These are phyloP conservation scores for Dermatophagoides farinae DNA, from an alignment of 1,140 invertebrate species.

Conservation along the genomic window DNA sequence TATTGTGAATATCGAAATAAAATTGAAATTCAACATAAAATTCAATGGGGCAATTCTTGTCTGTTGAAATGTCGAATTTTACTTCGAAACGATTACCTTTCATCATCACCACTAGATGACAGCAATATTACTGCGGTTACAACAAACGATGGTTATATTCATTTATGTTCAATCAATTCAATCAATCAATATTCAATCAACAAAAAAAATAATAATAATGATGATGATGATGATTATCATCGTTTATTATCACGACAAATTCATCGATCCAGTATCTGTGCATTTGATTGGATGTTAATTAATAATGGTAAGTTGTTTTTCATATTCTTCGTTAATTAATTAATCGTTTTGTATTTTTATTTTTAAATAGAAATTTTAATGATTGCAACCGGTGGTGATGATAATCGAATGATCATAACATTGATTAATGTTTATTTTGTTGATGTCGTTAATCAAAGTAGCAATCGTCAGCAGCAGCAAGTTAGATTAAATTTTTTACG, in stretches of 20 bases:
- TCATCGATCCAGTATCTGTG: slow-evolving; percentile 16
- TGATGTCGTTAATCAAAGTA: too few relatives aligned
- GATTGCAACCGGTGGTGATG: slow-evolving; percentile 16
- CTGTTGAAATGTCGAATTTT: slow-evolving; percentile 3
- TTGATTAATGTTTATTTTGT: not conserved
- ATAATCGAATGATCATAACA: slow-evolving; percentile 8
- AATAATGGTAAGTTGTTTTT: slow-evolving; percentile 3
- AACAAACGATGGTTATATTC: slow-evolving; percentile 11
- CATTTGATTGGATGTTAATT: slow-evolving; percentile 10
- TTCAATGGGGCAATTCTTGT: slow-evolving; percentile 12
- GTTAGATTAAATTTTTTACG: too few relatives aligned
- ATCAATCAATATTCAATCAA: not conserved
- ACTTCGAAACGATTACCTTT: not conserved
- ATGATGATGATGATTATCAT: not conserved
- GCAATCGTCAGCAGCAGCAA: too few relatives aligned
- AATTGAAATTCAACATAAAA: not conserved
- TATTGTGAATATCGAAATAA: slow-evolving; percentile 3
- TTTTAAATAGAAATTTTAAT: not conserved
- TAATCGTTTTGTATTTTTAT: not conserved
- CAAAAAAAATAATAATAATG: not conserved
- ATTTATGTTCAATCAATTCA: not conserved
- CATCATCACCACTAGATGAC: not conserved
- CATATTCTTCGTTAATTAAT: not conserved
- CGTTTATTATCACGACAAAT: not conserved
- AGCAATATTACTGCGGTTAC: slow-evolving; percentile 2